phyloP scores from a whole-genome alignment of 2,797 vertebrate species.

The Pygocentrus nattereri region DNA sequence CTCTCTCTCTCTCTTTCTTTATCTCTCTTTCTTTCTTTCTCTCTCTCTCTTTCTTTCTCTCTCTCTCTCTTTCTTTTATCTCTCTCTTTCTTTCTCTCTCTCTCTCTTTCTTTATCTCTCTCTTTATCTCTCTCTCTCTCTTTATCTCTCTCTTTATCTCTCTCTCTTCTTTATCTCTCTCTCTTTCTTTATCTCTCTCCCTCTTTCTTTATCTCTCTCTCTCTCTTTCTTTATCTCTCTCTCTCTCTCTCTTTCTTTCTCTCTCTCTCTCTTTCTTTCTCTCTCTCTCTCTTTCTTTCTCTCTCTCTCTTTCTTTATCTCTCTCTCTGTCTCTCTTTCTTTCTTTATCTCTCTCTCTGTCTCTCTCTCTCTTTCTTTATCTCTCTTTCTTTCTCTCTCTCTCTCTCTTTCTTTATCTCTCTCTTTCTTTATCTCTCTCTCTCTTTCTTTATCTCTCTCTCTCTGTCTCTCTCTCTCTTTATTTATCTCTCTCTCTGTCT shows the following conservation, averaged over 20 bases:
- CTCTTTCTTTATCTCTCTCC: not conserved
- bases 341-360: not conserved
- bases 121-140: constrained; percentile 10
- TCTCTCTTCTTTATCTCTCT: no score
- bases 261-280: not conserved
- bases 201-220: not conserved
- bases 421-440: not conserved
- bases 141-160: no score
- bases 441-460: constrained; percentile 4
- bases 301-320: not conserved
- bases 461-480: not conserved
- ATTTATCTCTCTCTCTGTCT: not conserved
- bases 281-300: constrained; percentile 11
- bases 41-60: not conserved
- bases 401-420: not conserved
- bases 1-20: not conserved
- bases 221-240: constrained; percentile 4
- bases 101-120: not conserved
- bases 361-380: constrained; percentile 20
- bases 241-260: not conserved
- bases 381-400: not conserved
- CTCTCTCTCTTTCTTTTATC: no score
- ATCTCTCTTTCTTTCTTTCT: not conserved
- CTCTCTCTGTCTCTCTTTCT: not conserved
- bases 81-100: not conserved